These are phyloP conservation scores for Ictalurus furcatus DNA, from an alignment of 2,113 vertebrate species.

Conservation along the genomic window DNA sequence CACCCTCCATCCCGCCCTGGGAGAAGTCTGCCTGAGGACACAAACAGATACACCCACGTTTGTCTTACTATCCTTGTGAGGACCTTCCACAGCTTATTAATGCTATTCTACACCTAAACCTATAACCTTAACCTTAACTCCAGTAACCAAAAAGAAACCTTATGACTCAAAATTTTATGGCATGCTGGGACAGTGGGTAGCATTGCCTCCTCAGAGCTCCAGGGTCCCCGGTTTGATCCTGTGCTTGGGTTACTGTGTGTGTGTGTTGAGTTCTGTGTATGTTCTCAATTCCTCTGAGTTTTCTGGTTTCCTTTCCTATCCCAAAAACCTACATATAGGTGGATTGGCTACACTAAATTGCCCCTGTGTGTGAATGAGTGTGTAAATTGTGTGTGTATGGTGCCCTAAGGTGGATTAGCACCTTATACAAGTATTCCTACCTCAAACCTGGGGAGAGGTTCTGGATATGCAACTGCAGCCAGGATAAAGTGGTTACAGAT, in stretches of 20 bases:
- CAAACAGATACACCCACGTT: slow-evolving; percentile 18
- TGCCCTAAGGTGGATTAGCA: background rate
- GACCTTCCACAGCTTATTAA: background rate
- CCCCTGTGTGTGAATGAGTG: background rate
- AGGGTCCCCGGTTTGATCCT: background rate
- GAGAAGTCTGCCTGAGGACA: slow-evolving; percentile 69
- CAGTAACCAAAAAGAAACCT: background rate
- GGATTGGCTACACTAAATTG: background rate
- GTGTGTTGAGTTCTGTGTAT: background rate
- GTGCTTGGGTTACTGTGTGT: background rate
- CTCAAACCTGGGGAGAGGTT: background rate
- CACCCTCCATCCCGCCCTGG: slow-evolving; percentile 74
- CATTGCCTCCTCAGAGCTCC: background rate
- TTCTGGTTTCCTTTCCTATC: background rate
- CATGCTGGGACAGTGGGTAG: background rate
- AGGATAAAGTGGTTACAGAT: background rate
- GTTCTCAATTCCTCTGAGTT: background rate
- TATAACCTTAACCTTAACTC: background rate
- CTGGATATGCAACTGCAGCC: background rate
- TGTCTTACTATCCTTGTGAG: background rate
- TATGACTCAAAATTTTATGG: background rate
- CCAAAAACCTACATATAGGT: background rate
- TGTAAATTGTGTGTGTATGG: background rate
- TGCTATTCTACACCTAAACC: background rate
- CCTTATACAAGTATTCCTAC: background rate